phyloP scores from a whole-genome alignment of 2,888 invertebrate species.

The Drosophila borealis region DNA sequence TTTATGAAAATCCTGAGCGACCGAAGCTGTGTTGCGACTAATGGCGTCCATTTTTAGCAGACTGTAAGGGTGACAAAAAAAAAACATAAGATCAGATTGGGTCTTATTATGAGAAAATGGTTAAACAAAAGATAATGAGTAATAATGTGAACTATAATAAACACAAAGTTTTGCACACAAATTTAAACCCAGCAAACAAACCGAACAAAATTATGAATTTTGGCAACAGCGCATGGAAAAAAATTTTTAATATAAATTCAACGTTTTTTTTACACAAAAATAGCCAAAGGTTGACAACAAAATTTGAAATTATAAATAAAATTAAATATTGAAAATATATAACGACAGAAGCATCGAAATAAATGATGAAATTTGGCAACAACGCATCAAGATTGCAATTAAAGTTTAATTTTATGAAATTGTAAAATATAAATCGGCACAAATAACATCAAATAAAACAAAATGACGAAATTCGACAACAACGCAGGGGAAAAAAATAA shows the following conservation, averaged over 20 bases:
- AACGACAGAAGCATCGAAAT: too few species aligned
- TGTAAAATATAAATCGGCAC: not conserved
- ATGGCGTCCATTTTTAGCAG: slow-evolving; percentile 85
- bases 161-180: not conserved
- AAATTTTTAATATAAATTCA: too few species aligned
- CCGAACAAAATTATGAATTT: too few species aligned
- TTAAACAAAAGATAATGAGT: not conserved
- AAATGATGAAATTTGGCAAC: slow-evolving; percentile 5
- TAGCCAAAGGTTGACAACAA: too few species aligned
- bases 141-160: slow-evolving; percentile 1
- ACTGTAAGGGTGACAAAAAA: slow-evolving; percentile 64
- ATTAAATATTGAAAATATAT: not conserved
- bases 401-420: not conserved
- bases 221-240: too few species aligned
- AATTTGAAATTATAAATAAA: too few species aligned
- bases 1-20: slow-evolving; percentile 88
- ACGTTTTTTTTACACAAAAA: too few species aligned
- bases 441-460: not conserved
- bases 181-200: not conserved
- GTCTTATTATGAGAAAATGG: not conserved
- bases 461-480: slow-evolving; percentile 12
- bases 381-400: not conserved
- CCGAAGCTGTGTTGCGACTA: slow-evolving; percentile 85
- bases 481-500: slow-evolving; percentile 8
- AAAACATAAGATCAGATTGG: not conserved